Conservation (phyloP, 2,113 vertebrate species). For the Setophaga petechia region DNA sequence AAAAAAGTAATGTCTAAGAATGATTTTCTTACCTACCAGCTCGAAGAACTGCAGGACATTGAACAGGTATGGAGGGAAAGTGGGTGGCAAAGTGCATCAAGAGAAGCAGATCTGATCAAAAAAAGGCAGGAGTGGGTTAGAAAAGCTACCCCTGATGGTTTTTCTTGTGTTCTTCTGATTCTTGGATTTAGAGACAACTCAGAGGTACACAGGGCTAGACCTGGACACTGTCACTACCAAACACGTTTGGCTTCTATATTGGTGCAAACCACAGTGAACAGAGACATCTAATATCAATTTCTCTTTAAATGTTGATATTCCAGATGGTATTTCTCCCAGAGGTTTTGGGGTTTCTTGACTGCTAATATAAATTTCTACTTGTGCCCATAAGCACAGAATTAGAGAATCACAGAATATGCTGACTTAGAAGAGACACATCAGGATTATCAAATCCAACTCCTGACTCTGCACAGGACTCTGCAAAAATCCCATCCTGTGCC, state of each 20-base stretch:
- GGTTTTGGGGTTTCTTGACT: neutral
- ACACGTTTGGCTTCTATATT: neutral
- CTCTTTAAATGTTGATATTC: neutral
- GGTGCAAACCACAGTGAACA: neutral
- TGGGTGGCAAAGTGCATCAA: neutral
- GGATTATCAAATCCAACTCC: neutral
- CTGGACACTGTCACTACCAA: neutral
- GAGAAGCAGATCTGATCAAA: neutral
- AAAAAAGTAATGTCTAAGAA: neutral
- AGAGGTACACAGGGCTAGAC: neutral
- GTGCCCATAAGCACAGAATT: neutral
- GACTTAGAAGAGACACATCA: neutral
- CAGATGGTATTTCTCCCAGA: neutral
- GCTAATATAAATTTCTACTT: neutral
- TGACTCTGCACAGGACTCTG: neutral
- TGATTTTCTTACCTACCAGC: neutral
- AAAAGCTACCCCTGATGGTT: neutral
- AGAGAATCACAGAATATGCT: neutral
- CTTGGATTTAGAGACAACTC: neutral
- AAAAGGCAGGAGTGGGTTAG: neutral
- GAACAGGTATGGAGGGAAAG: neutral
- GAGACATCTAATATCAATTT: neutral
- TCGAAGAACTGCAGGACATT: neutral
- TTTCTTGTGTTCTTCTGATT: too few species aligned
- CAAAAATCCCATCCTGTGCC: neutral